Conservation (phyloP, 2,797 vertebrate genomes). For the Tangara arthus region DNA sequence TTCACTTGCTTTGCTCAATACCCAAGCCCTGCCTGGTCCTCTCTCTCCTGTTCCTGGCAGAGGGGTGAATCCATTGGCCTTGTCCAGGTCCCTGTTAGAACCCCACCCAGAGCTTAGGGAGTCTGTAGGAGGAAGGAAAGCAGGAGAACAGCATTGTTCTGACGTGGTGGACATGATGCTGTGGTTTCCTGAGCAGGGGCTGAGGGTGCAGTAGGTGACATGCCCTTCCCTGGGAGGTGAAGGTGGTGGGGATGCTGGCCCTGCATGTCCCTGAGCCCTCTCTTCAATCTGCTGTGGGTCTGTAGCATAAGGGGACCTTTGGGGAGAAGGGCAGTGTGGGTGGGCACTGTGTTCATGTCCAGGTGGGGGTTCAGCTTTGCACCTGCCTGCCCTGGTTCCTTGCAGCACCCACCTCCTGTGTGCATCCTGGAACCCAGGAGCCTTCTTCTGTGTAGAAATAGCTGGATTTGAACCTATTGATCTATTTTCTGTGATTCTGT, state of each 20-base stretch:
- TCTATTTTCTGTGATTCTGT: background rate
- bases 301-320: background rate
- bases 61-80: background rate
- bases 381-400: background rate
- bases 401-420: fast-evolving
- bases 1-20: background rate
- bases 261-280: background rate
- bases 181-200: background rate
- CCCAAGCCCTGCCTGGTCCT: background rate
- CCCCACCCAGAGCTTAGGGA: fast-evolving
- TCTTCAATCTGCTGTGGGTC: background rate
- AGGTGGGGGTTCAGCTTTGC: background rate
- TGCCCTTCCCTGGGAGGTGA: background rate
- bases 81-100: background rate
- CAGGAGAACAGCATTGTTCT: background rate
- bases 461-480: background rate
- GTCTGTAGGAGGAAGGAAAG: background rate
- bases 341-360: background rate
- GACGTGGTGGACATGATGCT: background rate
- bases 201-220: background rate
- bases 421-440: background rate
- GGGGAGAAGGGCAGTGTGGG: background rate
- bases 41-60: background rate
- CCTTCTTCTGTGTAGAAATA: background rate
- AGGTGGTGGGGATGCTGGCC: background rate